phyloP scores from a whole-genome alignment of 2,888 invertebrate genomes.

The Leucozona laternaria region DNA sequence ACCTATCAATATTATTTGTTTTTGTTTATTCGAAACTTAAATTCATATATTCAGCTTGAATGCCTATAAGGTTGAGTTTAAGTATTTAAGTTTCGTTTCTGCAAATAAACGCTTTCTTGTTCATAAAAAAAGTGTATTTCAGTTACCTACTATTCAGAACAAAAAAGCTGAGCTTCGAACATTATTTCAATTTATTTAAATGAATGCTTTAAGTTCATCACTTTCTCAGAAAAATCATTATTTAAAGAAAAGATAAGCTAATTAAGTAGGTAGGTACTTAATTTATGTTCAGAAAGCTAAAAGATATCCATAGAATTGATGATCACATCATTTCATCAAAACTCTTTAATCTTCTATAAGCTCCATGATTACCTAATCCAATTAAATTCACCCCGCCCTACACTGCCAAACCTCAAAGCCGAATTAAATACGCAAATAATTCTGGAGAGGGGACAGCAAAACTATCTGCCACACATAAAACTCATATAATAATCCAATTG shows the following conservation, averaged over 20 bases:
- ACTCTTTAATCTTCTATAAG: neutral
- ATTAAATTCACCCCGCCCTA: neutral
- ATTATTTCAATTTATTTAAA: neutral
- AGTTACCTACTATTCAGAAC: neutral
- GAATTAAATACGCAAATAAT: constrained; percentile 4
- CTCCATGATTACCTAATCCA: neutral
- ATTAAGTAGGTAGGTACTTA: neutral
- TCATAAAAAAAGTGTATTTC: neutral
- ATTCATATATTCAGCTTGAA: too few relatives aligned
- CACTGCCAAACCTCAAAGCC: neutral
- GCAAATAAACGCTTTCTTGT: neutral
- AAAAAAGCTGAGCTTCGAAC: constrained; percentile 13
- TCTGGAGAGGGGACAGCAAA: constrained; percentile 37
- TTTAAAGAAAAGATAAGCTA: neutral
- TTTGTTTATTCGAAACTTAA: too few relatives aligned
- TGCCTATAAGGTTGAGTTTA: too few relatives aligned
- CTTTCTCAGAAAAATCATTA: too few relatives aligned
- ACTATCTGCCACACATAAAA: constrained; percentile 10
- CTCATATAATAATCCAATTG: constrained; percentile 46
- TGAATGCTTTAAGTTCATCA: too few relatives aligned
- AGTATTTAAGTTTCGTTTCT: too few relatives aligned
- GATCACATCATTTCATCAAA: neutral
- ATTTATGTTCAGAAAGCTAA: neutral
- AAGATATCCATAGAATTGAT: neutral
- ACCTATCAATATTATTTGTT: too few relatives aligned